phyloP scores from a whole-genome alignment of 2,888 invertebrate species.

The Gandaritis pyraliata region DNA sequence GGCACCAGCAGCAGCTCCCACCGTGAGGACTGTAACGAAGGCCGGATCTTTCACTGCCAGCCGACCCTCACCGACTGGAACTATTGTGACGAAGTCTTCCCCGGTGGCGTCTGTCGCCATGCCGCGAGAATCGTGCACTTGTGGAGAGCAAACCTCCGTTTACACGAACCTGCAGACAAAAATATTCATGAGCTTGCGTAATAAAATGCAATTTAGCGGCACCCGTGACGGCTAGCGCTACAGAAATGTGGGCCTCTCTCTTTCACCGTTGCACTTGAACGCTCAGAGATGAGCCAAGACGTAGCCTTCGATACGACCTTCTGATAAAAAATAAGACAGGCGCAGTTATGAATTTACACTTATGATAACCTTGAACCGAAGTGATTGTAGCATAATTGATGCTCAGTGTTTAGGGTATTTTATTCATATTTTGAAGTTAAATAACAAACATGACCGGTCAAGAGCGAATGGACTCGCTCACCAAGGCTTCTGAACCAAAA shows the following conservation, averaged over 20 bases:
- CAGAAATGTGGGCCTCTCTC: conserved; percentile 73
- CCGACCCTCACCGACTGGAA: conserved; percentile 82
- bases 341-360: not conserved
- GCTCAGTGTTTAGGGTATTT: not conserved
- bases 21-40: conserved; percentile 86
- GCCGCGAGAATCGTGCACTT: conserved; percentile 69
- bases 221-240: conserved; percentile 62
- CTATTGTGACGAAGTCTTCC: conserved; percentile 85
- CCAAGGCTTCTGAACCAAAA: too few relatives aligned
- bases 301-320: conserved; percentile 17
- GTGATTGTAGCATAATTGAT: not conserved
- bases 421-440: not conserved
- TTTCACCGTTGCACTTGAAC: conserved; percentile 72
- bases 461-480: too few relatives aligned
- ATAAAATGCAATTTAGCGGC: conserved; percentile 65
- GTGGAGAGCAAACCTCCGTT: conserved; percentile 59
- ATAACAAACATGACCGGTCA: too few relatives aligned
- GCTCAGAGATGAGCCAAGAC: conserved; percentile 57
- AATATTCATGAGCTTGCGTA: conserved; percentile 71
- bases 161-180: conserved; percentile 73
- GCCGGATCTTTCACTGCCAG: conserved; percentile 63
- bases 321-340: conserved; percentile 12
- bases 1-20: conserved; percentile 80
- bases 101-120: conserved; percentile 77
- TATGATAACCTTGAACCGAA: not conserved